These are phyloP conservation scores for Aromia moschata DNA, from an alignment of 2,888 invertebrate species.

Conservation along the genomic window DNA sequence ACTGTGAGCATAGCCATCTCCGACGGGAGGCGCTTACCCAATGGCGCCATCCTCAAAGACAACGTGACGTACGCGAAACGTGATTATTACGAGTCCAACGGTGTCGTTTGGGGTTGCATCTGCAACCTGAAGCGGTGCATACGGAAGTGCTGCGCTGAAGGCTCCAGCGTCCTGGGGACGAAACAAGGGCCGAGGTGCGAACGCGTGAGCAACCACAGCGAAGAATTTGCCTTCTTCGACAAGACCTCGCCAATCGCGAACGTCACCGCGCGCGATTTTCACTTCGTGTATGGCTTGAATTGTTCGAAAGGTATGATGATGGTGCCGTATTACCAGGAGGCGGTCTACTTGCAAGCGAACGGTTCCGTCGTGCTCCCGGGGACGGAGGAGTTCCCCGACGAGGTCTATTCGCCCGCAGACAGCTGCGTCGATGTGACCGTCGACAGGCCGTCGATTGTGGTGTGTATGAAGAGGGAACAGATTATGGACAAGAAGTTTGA, in stretches of 20 bases:
- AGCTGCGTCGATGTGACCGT: slow-evolving; percentile 7
- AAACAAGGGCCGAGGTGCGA: not conserved
- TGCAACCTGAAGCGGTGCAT: slow-evolving; percentile 15
- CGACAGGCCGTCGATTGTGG: not conserved
- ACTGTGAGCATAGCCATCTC: slow-evolving; percentile 3
- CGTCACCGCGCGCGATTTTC: not conserved
- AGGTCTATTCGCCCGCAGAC: not conserved
- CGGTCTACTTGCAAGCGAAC: not conserved
- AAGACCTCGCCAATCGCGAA: not conserved
- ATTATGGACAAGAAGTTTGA: too few relatives aligned
- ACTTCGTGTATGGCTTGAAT: not conserved
- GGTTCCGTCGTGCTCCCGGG: not conserved
- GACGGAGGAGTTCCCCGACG: not conserved
- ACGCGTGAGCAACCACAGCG: not conserved
- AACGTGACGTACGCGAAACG: slow-evolving; percentile 1
- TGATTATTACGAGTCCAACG: not conserved
- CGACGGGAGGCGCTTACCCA: not conserved
- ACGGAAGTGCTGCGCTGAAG: slow-evolving; percentile 13
- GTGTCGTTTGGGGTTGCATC: slow-evolving; percentile 1
- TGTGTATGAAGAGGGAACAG: too few relatives aligned
- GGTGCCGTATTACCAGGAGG: not conserved
- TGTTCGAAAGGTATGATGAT: slow-evolving; percentile 1
- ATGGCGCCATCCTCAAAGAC: not conserved
- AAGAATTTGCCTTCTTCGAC: not conserved
- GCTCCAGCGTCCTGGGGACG: not conserved